phyloP scores from a whole-genome alignment of 2,888 invertebrate species.

The Copidosoma aretas region DNA sequence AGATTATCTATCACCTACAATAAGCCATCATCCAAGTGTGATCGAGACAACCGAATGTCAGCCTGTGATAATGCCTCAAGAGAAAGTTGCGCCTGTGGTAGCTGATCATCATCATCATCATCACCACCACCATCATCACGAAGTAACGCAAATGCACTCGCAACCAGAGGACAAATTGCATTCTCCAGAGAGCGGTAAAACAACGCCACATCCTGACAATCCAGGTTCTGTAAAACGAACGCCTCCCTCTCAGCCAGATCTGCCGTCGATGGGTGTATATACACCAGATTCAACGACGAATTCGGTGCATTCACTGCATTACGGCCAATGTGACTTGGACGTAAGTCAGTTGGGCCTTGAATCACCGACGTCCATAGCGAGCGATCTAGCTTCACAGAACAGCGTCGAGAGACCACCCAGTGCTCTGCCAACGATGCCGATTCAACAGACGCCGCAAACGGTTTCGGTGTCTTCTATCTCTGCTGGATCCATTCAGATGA shows the following conservation, averaged over 20 bases:
- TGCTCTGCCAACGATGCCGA: conserved; percentile 63
- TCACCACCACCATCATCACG: conserved; percentile 37
- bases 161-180: conserved; percentile 58
- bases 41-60: conserved; percentile 32
- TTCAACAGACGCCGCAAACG: conserved; percentile 15
- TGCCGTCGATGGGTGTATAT: conserved; percentile 85
- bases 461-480: conserved; percentile 26
- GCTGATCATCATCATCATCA: conserved; percentile 43
- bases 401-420: conserved; percentile 72
- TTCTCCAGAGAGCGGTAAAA: conserved; percentile 51
- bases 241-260: conserved; percentile 66
- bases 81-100: conserved; percentile 43
- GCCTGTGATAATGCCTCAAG: conserved; percentile 47
- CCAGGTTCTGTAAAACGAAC: conserved; percentile 64
- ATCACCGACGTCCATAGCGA: conserved; percentile 87
- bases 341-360: conserved; percentile 84
- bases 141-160: conserved; percentile 47
- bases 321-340: conserved; percentile 82
- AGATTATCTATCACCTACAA: conserved; percentile 39
- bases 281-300: conserved; percentile 85
- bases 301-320: conserved; percentile 81
- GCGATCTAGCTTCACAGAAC: conserved; percentile 81
- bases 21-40: conserved; percentile 24
- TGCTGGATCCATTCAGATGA: conserved; percentile 48
- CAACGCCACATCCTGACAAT: conserved; percentile 62